phyloP scores from a whole-genome alignment of 2,888 invertebrate genomes.

The Smittia sp. region DNA sequence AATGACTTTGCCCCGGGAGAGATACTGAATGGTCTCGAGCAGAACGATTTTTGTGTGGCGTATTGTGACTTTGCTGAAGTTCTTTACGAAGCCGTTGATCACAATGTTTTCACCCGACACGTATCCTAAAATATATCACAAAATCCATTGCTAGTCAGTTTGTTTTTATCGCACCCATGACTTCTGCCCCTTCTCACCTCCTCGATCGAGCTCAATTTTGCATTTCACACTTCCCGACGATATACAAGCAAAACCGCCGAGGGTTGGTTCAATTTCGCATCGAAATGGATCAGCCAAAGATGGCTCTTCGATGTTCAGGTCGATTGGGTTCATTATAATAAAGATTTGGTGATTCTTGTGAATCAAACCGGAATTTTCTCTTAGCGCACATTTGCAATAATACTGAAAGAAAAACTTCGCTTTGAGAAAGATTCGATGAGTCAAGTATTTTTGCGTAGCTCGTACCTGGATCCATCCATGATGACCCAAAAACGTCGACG shows the following conservation, averaged over 20 bases:
- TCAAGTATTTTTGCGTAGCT: too few species aligned
- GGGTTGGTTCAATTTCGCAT: slow-evolving; percentile 85
- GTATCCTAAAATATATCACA: slow-evolving; percentile 54
- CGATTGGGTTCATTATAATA: slow-evolving; percentile 94
- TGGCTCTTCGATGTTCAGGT: slow-evolving; percentile 84
- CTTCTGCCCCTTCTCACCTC: too few species aligned
- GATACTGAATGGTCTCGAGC: slow-evolving; percentile 86
- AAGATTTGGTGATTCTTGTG: slow-evolving; percentile 97
- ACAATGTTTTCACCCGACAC: slow-evolving; percentile 91
- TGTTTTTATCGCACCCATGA: too few species aligned
- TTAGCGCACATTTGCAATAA: slow-evolving; percentile 84
- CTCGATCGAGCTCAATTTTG: slow-evolving; percentile 81
- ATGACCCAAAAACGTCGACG: slow-evolving; percentile 89
- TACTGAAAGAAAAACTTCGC: too few species aligned
- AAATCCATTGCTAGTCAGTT: background rate
- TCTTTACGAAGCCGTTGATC: slow-evolving; percentile 79
- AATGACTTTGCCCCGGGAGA: slow-evolving; percentile 79
- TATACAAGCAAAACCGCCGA: slow-evolving; percentile 86
- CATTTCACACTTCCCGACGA: slow-evolving; percentile 85
- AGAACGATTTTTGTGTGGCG: slow-evolving; percentile 82
- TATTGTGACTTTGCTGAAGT: slow-evolving; percentile 81
- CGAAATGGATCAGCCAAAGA: slow-evolving; percentile 86
- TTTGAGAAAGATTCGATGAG: too few species aligned
- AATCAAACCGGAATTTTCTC: slow-evolving; percentile 80
- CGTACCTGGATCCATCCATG: slow-evolving; percentile 94